Evolutionary conservation across 2,113 vertebrate genomes (phyloP).

Genomic region (Brachyistius frenatus): DNA sequence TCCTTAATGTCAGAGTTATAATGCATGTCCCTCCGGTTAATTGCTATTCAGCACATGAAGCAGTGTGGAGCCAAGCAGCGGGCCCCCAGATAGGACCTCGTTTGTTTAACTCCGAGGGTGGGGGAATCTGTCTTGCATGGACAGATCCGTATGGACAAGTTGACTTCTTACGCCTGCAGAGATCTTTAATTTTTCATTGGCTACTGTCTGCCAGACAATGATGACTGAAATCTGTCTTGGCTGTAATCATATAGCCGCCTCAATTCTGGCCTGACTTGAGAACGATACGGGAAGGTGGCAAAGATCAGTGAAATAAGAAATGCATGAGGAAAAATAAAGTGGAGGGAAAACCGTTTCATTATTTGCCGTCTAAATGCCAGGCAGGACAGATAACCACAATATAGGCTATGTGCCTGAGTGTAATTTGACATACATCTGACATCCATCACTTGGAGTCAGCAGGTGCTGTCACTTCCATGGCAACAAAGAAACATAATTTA

Average conservation of each 20-base stretch:
- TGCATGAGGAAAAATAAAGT: conserved; percentile 3
- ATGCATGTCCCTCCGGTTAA: conserved; percentile 48
- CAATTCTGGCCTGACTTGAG: conserved; percentile 14
- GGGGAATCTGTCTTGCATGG: conserved; percentile 43
- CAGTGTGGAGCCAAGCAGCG: conserved; percentile 48
- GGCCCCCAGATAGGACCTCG: conserved; percentile 62
- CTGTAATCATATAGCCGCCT: conserved; percentile 49
- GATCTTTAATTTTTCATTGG: conserved; percentile 74
- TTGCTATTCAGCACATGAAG: conserved; percentile 76
- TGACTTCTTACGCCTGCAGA: conserved; percentile 60
- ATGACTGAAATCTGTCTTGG: conserved; percentile 57
- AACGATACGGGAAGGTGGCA: conserved; percentile 19
- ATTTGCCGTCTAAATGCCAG: conserved; percentile 36
- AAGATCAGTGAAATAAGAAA: conserved; percentile 49
- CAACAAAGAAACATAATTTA: conserved; percentile 66
- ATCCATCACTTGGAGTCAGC: conserved; percentile 62
- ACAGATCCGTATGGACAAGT: conserved; percentile 67
- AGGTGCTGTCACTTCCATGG: conserved; percentile 63
- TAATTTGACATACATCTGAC: conserved; percentile 63
- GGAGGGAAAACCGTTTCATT: conserved; percentile 17
- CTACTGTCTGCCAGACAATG: conserved; percentile 63
- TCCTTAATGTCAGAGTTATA: conserved; percentile 33
- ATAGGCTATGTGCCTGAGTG: conserved; percentile 23
- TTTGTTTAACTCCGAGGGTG: conserved; percentile 69
- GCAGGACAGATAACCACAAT: conserved; percentile 42